A percentile compares a stretch with the other conserved stretches of the same genome.
Evolutionary conservation across 2,888 invertebrate genomes (phyloP).

Genomic region (Ochropacha duplaris): DNA sequence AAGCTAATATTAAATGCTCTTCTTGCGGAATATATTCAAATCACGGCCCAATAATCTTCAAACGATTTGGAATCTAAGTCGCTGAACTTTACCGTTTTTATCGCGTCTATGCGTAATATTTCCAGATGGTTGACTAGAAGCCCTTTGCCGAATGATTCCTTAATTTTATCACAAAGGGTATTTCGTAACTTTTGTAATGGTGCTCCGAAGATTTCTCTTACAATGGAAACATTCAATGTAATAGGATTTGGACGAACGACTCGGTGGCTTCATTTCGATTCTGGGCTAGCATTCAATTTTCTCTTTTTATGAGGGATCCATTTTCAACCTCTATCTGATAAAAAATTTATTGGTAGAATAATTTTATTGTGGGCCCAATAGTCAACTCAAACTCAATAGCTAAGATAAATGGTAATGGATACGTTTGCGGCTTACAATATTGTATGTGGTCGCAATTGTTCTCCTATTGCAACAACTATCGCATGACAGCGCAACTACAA

Average conservation of each 20-base stretch:
- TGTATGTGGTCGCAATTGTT: constrained; percentile 7
- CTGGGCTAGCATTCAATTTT: not conserved
- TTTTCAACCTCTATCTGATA: not conserved
- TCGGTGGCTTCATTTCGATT: not conserved
- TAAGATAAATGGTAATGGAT: not conserved
- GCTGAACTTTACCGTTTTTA: not conserved
- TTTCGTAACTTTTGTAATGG: constrained; percentile 12
- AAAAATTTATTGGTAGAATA: not conserved
- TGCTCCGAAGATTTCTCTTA: constrained; percentile 9
- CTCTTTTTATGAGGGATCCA: not conserved
- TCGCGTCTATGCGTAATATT: constrained; percentile 8
- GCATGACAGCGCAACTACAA: constrained; percentile 39
- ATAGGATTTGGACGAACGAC: constrained; percentile 3
- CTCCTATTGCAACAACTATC: constrained; percentile 32
- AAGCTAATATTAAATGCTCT: not conserved
- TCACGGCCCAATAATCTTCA: not conserved
- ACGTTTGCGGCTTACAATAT: not conserved
- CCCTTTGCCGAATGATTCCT: constrained; percentile 1
- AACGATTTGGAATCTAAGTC: not conserved
- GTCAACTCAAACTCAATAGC: not conserved
- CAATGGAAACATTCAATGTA: constrained; percentile 2
- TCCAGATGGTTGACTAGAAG: constrained; percentile 5
- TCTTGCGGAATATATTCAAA: not conserved
- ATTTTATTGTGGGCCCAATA: not conserved
- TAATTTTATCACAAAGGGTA: constrained; percentile 7